Base-by-base conservation (phyloP, 2,797 vertebrate genomes). In the Macropus fuliginosus region DNA sequence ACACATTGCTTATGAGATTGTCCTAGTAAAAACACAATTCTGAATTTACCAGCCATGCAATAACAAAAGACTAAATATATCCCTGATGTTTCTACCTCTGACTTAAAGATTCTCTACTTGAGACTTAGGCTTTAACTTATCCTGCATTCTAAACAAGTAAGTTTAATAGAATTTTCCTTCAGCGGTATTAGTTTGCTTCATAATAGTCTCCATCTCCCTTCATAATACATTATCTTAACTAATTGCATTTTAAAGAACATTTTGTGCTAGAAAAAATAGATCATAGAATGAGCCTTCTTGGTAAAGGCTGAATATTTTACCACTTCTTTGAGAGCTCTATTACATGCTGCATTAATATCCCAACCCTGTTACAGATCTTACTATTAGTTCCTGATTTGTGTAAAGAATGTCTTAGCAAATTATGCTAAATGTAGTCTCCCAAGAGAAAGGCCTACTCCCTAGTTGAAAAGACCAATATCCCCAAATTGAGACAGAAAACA, bases 81-180 rank as follows among this genome's bases (percentile, higher is more conserved):
- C 52, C 95, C 66, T 5, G 29, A 92, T 94, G 93, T 95, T 54
- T 81, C 91, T 81, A 91, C 57, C 57, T 95, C 93, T 54, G 91
- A 46, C 90, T 95, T 93, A 34, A 62, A 92, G 91, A 94, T 93
- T 93, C 95, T 87, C 91, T 93, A 94, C 91, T 66, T 92, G 96
- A 96, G 92, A 95, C 74, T 87, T 59, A 87, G 29, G 18, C 94
- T 56, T 66, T 94, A 95, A 94, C 93, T 94, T 87, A 81, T 12
- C 8, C 95, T 97, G 94, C n/a, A 50, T 94, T 97, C 96, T 95
- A 97, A 94, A 95, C 94, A 96, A 91, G 57, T 59, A 94, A 94
- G 93, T 94, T 27, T 91, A 94, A 92, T 54, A 92, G 94, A 90
- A 90, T 89, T 62, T 96, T 94, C 89, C 46, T 81, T 93, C 66